Conservation (phyloP, 2,797 vertebrate species). For the Eremophila alpestris region DNA sequence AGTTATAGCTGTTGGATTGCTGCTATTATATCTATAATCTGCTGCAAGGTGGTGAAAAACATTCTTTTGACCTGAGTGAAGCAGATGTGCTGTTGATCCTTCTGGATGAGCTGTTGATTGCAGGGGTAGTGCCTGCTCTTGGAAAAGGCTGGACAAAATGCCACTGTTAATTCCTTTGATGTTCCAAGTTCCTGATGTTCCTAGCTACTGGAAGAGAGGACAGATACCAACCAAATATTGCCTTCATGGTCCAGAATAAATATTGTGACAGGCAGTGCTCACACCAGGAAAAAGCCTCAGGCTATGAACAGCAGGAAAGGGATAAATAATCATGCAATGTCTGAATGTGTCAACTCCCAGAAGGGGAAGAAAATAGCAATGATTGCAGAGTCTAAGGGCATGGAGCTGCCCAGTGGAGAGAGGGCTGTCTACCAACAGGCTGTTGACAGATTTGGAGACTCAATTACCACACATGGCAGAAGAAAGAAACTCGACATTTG, state of each 20-base stretch:
- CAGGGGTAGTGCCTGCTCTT: background rate
- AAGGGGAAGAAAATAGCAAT: background rate
- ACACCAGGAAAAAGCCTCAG: background rate
- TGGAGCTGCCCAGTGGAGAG: background rate
- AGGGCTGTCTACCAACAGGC: background rate
- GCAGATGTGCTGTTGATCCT: background rate
- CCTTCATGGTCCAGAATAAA: background rate
- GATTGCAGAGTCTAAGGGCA: background rate
- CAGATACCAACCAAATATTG: background rate
- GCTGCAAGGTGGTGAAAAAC: background rate
- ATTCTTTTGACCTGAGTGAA: background rate
- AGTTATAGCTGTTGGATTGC: background rate
- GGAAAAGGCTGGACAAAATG: background rate
- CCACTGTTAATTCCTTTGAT: background rate
- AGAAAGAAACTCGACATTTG: conserved; percentile 5
- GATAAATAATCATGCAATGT: background rate
- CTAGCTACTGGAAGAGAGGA: background rate
- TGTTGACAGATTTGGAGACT: conserved; percentile 17
- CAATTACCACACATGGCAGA: background rate
- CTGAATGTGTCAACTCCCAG: background rate
- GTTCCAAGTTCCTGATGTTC: background rate
- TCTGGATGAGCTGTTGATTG: background rate
- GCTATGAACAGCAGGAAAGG: background rate
- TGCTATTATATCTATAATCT: background rate
- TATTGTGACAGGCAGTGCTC: background rate